phyloP scores from a whole-genome alignment of 2,888 invertebrate species.

The Anoncus sp. region DNA sequence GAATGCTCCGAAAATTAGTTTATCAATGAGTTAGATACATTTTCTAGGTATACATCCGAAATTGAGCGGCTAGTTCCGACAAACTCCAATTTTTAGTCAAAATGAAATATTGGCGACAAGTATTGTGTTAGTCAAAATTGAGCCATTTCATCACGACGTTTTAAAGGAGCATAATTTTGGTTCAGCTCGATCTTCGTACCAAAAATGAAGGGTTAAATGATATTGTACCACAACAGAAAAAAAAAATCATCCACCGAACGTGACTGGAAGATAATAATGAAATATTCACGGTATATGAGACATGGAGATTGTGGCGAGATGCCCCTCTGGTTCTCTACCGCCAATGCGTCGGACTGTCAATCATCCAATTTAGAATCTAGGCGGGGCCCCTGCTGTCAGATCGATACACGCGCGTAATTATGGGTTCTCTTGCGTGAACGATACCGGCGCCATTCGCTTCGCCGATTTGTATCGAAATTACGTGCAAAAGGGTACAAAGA shows the following conservation, averaged over 20 bases:
- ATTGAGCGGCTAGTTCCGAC: no score
- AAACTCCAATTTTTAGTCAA: no score
- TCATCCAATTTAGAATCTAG: slow-evolving; percentile 65
- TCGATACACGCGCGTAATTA: slow-evolving; percentile 56
- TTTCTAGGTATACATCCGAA: no score
- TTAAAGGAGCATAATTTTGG: no score
- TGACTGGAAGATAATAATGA: slow-evolving; percentile 21
- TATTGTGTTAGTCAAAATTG: no score
- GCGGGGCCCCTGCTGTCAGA: slow-evolving; percentile 56
- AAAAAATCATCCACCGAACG: slow-evolving; percentile 1
- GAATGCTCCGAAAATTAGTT: no score
- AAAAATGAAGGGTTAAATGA: no score
- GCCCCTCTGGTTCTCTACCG: slow-evolving; percentile 43
- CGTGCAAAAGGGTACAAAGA: background rate
- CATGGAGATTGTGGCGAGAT: slow-evolving; percentile 18
- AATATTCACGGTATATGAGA: slow-evolving; percentile 25
- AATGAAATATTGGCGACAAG: no score
- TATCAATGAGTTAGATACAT: no score
- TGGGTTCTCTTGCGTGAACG: slow-evolving; percentile 13
- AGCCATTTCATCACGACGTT: no score
- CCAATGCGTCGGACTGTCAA: slow-evolving; percentile 62
- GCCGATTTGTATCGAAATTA: slow-evolving; percentile 8
- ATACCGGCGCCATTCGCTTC: slow-evolving; percentile 7
- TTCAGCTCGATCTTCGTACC: no score
- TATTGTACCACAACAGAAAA: background rate